These are phyloP conservation scores for Verasper variegatus DNA, from an alignment of 2,113 vertebrate species.

Conservation along the genomic window DNA sequence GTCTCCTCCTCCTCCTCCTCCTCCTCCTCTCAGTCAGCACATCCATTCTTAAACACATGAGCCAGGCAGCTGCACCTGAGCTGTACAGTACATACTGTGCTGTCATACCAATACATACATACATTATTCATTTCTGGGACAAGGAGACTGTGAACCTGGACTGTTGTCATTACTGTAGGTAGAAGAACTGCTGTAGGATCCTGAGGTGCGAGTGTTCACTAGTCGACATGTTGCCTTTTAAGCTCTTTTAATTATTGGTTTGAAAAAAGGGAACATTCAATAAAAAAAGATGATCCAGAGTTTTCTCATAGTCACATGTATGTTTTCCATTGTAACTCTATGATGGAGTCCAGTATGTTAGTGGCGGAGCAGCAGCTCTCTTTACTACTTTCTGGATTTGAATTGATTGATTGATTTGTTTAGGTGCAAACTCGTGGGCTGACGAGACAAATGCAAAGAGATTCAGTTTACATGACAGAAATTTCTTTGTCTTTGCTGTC, in stretches of 20 bases:
- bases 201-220: not conserved
- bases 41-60: constrained; percentile 61
- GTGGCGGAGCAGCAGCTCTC: not conserved
- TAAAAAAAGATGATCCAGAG: too few relatives aligned
- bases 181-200: not conserved
- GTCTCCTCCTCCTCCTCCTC: constrained; percentile 39
- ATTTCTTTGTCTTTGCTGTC: too few relatives aligned
- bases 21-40: constrained; percentile 63
- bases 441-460: too few relatives aligned
- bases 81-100: constrained; percentile 26
- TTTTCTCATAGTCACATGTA: not conserved
- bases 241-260: too few relatives aligned
- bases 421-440: not conserved
- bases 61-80: constrained; percentile 47
- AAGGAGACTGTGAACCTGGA: not conserved
- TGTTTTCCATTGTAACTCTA: not conserved
- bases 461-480: too few relatives aligned
- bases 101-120: not conserved
- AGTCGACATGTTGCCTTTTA: too few relatives aligned
- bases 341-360: not conserved
- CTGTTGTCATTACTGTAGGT: not conserved
- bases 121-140: not conserved
- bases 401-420: not conserved
- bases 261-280: too few relatives aligned
- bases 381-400: not conserved